Conservation (phyloP, 2,797 vertebrate species). For the Craterocephalus amniculus region DNA sequence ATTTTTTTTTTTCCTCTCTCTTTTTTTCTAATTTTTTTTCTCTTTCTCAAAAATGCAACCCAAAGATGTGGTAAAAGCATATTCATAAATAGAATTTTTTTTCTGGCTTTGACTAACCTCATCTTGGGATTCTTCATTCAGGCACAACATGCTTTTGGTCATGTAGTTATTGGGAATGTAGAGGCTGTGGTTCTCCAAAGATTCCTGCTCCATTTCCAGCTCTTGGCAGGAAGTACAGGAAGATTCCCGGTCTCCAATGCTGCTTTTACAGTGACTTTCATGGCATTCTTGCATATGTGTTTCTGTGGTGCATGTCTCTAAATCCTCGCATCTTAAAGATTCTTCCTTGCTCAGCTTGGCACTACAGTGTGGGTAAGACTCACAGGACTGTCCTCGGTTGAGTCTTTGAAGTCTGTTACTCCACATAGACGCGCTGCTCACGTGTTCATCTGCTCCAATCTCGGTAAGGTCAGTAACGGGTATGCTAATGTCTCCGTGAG, state of each 20-base stretch:
- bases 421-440: slow-evolving; percentile 61
- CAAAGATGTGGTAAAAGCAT: neutral
- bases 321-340: neutral
- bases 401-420: slow-evolving; percentile 60
- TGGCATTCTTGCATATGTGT: neutral
- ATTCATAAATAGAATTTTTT: neutral
- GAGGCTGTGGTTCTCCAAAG: slow-evolving; percentile 51
- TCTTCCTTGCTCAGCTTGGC: slow-evolving; percentile 24
- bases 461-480: slow-evolving; percentile 82
- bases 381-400: slow-evolving; percentile 61
- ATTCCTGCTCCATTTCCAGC: slow-evolving; percentile 40
- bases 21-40: too few species aligned
- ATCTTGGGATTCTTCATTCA: slow-evolving; percentile 82
- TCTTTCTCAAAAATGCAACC: neutral
- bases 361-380: slow-evolving; percentile 43
- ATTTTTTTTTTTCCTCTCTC: too few species aligned
- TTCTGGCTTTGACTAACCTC: slow-evolving; percentile 69
- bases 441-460: slow-evolving; percentile 76
- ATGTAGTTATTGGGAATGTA: slow-evolving; percentile 77
- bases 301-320: slow-evolving; percentile 19
- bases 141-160: slow-evolving; percentile 85
- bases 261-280: slow-evolving; percentile 20
- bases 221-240: slow-evolving; percentile 35
- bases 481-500: slow-evolving; percentile 77
- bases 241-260: slow-evolving; percentile 13